Conservation (phyloP, 1,140 invertebrate species). For the Nasonia vitripennis region DNA sequence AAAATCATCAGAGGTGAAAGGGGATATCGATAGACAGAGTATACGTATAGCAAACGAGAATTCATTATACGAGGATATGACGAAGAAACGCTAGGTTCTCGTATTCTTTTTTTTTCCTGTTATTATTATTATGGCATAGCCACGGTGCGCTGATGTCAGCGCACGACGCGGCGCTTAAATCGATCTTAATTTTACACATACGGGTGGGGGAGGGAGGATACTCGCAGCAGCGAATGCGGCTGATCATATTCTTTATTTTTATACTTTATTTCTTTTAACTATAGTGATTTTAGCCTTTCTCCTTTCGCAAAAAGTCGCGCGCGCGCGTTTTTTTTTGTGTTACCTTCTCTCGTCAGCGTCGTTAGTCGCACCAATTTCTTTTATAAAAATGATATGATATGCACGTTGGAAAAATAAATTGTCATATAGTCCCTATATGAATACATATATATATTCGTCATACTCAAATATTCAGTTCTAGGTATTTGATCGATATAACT, state of each 20-base stretch:
- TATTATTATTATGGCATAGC: constrained; percentile 15
- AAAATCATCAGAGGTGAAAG: not conserved
- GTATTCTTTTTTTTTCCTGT: not conserved
- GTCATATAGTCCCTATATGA: constrained; percentile 71
- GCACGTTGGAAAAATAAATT: constrained; percentile 76
- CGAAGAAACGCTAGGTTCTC: constrained; percentile 28
- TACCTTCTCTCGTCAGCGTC: not conserved
- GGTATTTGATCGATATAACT: constrained; percentile 62
- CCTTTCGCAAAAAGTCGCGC: not conserved
- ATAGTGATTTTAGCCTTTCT: constrained; percentile 9
- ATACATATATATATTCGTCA: constrained; percentile 71
- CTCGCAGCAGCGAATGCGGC: not conserved
- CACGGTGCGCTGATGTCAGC: not conserved
- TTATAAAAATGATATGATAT: constrained; percentile 77
- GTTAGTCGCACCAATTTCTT: constrained; percentile 55
- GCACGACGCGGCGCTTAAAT: constrained; percentile 8
- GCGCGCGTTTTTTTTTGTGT: not conserved
- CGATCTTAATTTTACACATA: constrained; percentile 41
- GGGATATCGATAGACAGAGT: not conserved
- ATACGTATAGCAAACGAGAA: not conserved
- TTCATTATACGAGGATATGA: constrained; percentile 29
- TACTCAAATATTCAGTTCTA: constrained; percentile 66
- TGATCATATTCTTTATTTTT: constrained; percentile 1
- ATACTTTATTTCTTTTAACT: not conserved
- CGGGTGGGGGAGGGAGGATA: constrained; percentile 27